Evolutionary conservation across 1,140 invertebrate genomes (phyloP).

Genomic region (Pachyrhynchus sulphureomaculatus): DNA sequence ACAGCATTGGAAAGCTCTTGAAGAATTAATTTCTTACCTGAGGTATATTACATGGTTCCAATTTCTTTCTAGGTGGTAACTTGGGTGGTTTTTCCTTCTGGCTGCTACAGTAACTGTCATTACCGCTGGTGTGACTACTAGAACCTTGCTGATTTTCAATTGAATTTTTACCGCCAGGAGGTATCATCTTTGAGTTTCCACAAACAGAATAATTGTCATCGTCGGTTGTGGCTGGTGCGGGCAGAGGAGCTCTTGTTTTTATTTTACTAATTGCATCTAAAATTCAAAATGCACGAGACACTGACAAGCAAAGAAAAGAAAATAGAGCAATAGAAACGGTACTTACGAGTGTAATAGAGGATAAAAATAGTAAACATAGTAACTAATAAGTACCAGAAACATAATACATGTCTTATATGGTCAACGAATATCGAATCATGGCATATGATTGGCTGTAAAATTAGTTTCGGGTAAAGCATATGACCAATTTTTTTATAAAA

Average conservation of each 20-base stretch:
- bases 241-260: neutral
- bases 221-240: neutral
- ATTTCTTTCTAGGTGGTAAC: constrained; percentile 82
- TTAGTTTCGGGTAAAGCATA: too few relatives aligned
- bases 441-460: too few relatives aligned
- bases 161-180: neutral
- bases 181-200: neutral
- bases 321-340: too few relatives aligned
- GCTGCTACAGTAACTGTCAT: neutral
- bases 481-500: too few relatives aligned
- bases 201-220: constrained; percentile 21
- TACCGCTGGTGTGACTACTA: neutral
- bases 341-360: too few relatives aligned
- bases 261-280: neutral
- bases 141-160: neutral
- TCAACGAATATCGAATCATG: too few relatives aligned
- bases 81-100: constrained; percentile 71
- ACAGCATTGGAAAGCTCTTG: too few relatives aligned
- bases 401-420: too few relatives aligned
- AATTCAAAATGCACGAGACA: neutral
- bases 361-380: too few relatives aligned
- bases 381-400: too few relatives aligned
- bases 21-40: too few relatives aligned
- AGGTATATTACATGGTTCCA: constrained; percentile 57
- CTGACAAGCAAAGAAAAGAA: too few relatives aligned